Evolutionary conservation across 2,888 invertebrate species (phyloP).

Genomic region (Microctonus brassicae): DNA sequence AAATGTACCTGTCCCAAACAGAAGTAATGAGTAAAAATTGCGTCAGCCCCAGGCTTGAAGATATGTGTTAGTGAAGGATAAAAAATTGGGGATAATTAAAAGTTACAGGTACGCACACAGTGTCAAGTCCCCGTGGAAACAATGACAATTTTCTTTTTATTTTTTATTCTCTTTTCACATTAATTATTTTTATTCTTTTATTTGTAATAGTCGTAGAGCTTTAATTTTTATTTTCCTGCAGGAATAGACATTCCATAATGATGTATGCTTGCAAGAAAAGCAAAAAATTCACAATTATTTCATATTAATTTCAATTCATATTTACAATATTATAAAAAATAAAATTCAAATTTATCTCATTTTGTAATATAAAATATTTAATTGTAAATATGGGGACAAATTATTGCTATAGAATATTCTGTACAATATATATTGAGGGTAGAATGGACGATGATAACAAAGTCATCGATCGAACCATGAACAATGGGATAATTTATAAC

Average conservation of each 20-base stretch:
- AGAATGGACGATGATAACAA: slow-evolving; percentile 33
- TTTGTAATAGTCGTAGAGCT: not conserved
- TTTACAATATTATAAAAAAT: too few relatives aligned
- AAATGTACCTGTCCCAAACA: slow-evolving; percentile 33
- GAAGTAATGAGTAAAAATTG: slow-evolving; percentile 42
- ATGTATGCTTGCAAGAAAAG: too few relatives aligned
- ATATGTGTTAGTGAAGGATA: too few relatives aligned
- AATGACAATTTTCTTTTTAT: not conserved
- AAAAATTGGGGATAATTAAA: slow-evolving; percentile 57
- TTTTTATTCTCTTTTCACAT: not conserved
- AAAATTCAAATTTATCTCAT: too few relatives aligned
- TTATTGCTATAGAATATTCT: not conserved
- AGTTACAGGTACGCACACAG: slow-evolving; percentile 53
- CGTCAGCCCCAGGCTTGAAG: too few relatives aligned
- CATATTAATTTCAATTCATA: too few relatives aligned
- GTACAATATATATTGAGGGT: not conserved
- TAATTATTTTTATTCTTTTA: slow-evolving; percentile 22
- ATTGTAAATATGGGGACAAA: too few relatives aligned
- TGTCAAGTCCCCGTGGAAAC: slow-evolving; percentile 10
- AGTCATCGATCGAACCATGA: slow-evolving; percentile 49
- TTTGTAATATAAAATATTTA: too few relatives aligned
- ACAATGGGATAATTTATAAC: slow-evolving; percentile 54
- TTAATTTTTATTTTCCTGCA: not conserved
- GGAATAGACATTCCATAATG: not conserved
- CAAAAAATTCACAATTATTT: too few relatives aligned